phyloP scores from a whole-genome alignment of 2,113 vertebrate species.

The Lampris megalopsis region DNA sequence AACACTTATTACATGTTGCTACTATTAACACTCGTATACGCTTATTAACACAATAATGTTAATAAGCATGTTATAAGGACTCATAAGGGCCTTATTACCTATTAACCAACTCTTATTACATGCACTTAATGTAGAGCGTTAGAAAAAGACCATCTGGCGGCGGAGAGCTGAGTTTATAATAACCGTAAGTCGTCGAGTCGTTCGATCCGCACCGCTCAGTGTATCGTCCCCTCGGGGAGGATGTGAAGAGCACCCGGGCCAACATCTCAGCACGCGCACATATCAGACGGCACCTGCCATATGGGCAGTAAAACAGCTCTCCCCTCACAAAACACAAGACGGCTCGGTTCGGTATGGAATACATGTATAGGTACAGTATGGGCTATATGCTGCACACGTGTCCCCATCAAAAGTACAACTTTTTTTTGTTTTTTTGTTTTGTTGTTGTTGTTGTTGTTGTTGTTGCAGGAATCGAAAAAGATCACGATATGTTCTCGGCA shows the following conservation, averaged over 20 bases:
- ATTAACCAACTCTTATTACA: too few species aligned
- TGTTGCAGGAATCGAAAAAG: constrained; percentile 53
- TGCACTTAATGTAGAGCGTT: too few species aligned
- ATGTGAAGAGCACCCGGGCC: constrained; percentile 38
- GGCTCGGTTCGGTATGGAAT: constrained; percentile 25
- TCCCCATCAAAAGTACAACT: constrained; percentile 23
- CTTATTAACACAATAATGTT: too few species aligned
- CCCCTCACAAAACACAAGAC: constrained; percentile 63
- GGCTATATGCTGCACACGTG: constrained; percentile 51
- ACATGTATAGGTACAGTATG: constrained; percentile 40
- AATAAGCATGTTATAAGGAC: too few species aligned
- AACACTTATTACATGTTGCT: too few species aligned
- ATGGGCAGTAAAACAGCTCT: constrained; percentile 39
- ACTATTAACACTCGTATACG: too few species aligned
- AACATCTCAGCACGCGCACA: constrained; percentile 56
- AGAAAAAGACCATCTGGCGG: constrained; percentile 64
- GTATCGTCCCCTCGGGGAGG: constrained; percentile 56
- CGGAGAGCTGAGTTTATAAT: constrained; percentile 44
- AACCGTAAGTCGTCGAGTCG: constrained; percentile 14
- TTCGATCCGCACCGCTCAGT: constrained; percentile 33
- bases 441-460: too few species aligned
- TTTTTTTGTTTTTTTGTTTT: too few species aligned
- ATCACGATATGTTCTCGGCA: constrained; percentile 77
- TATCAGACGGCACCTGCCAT: constrained; percentile 53
- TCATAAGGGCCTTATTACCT: too few species aligned